Conservation (phyloP, 2,797 vertebrate species). For the Oreochromis grahami region DNA sequence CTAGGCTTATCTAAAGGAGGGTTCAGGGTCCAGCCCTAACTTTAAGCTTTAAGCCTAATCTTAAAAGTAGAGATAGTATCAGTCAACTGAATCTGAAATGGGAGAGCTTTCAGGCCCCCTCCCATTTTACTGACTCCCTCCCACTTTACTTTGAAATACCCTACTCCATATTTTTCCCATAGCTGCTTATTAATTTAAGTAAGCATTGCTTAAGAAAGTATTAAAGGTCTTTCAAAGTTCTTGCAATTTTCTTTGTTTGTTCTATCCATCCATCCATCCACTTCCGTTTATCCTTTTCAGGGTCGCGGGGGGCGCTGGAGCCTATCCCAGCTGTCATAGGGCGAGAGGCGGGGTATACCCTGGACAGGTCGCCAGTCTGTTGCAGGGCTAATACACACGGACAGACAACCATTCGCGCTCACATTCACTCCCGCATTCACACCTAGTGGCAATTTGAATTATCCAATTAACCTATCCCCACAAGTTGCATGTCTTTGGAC, state of each 20-base stretch:
- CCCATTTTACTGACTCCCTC: not conserved
- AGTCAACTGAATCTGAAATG: fast-evolving
- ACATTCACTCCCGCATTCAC: too few relatives aligned
- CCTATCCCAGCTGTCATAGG: too few relatives aligned
- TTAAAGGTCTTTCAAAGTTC: not conserved
- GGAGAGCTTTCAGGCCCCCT: not conserved
- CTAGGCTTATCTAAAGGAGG: not conserved
- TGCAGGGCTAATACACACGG: too few relatives aligned
- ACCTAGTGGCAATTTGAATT: too few relatives aligned
- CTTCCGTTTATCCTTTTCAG: too few relatives aligned
- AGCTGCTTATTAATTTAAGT: not conserved
- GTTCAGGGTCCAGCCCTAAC: not conserved
- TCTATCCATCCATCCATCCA: too few relatives aligned
- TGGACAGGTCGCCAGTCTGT: too few relatives aligned
- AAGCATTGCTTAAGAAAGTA: not conserved
- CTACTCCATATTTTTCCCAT: not conserved
- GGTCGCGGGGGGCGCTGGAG: too few relatives aligned
- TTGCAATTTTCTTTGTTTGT: not conserved
- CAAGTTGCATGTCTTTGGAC: too few relatives aligned
- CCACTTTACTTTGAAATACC: not conserved
- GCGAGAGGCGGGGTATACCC: too few relatives aligned
- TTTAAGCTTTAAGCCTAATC: not conserved
- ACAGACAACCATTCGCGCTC: too few relatives aligned
- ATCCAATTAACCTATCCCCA: too few relatives aligned
- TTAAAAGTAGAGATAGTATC: not conserved